A percentile compares a stretch with the other conserved stretches of the same genome.
phyloP scores from a whole-genome alignment of 2,113 vertebrate genomes.

The Macrotis lagotis region DNA sequence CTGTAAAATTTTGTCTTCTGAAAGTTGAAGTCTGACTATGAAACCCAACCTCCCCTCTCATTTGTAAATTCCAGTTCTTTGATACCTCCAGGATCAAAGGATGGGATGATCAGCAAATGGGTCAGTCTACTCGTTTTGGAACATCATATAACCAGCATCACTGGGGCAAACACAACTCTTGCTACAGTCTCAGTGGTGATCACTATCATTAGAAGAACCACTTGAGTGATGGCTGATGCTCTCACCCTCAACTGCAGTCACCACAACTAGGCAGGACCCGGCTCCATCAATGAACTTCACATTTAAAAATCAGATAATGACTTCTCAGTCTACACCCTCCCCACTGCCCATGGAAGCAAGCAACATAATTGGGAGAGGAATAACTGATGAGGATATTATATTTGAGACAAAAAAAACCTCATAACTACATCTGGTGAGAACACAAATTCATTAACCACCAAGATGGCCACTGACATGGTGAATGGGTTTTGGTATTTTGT shows the following conservation, averaged over 20 bases:
- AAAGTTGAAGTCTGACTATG: no score
- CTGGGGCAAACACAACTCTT: not conserved
- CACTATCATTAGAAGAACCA: not conserved
- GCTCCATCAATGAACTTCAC: not conserved
- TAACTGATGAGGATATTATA: not conserved
- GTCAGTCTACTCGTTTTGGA: not conserved
- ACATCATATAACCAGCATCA: not conserved
- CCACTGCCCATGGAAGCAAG: not conserved
- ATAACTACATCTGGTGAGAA: not conserved
- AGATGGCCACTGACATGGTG: not conserved
- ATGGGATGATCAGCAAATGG: not conserved
- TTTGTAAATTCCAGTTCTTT: no score
- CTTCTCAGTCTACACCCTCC: not conserved
- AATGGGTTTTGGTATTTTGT: no score
- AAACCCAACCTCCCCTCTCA: no score
- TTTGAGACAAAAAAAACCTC: not conserved
- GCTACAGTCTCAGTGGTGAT: not conserved
- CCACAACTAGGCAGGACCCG: not conserved
- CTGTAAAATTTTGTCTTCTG: no score
- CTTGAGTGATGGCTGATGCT: not conserved
- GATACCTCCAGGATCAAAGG: no score
- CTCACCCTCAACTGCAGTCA: no score
- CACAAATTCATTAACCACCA: not conserved
- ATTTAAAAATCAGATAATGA: not conserved
- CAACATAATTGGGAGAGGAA: slow-evolving; percentile 10